Percentiles rank a stretch among this genome's conserved stretches.
Evolutionary conservation across 2,113 vertebrate genomes (phyloP).

Genomic region (Catharus bicknelli): DNA sequence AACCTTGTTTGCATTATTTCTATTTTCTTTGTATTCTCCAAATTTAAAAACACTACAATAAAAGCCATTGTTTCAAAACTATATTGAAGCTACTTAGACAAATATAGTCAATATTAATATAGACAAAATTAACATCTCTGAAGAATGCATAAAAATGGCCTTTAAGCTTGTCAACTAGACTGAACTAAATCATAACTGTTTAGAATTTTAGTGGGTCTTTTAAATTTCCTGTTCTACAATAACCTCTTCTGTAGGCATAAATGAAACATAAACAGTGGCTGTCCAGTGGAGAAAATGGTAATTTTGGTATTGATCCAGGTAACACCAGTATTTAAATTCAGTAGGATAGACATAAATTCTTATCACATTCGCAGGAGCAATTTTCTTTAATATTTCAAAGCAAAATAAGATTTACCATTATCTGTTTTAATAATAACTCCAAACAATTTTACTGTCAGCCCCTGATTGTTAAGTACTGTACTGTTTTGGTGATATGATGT

Average conservation of each 20-base stretch:
- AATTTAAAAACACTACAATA: not conserved
- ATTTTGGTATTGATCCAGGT: not conserved
- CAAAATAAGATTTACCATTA: not conserved
- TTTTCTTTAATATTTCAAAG: not conserved
- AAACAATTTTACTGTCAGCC: not conserved
- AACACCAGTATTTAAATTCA: not conserved
- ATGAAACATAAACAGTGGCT: fast-evolving
- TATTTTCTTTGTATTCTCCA: not conserved
- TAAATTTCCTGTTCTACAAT: not conserved
- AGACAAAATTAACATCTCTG: not conserved
- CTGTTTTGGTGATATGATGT: fast-evolving
- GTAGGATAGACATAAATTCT: not conserved
- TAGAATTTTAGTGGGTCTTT: not conserved
- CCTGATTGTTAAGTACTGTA: not conserved
- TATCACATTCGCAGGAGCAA: not conserved
- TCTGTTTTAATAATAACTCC: not conserved
- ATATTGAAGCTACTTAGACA: not conserved
- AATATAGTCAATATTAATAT: not conserved
- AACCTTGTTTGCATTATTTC: not conserved
- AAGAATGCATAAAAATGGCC: not conserved
- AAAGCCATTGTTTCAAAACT: not conserved
- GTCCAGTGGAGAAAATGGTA: not conserved
- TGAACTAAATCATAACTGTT: not conserved
- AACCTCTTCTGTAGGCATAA: not conserved
- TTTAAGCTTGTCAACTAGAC: not conserved